Base-by-base conservation (phyloP, 2,888 invertebrate genomes). In the Lycophotia porphyrea region DNA sequence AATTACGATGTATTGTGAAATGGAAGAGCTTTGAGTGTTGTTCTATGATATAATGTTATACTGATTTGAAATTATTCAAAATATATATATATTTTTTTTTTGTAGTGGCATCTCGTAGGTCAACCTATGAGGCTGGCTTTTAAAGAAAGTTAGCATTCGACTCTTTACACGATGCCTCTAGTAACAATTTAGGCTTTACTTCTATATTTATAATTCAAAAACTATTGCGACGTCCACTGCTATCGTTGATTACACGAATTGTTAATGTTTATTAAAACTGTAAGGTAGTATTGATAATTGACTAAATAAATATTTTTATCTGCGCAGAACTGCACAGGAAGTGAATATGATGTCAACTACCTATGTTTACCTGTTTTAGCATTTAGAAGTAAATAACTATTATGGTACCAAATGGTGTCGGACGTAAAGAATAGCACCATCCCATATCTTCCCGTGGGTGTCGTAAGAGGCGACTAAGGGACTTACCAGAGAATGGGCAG, bases 1-100 rank as follows among this genome's bases (percentile, higher is more conserved):
- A 42, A 66, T 64, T 42, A 71, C 15, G 9, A 24, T 34, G 31
- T 3, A 36, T 70, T 84, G 74, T 58, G 58, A 63, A 71, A 84
- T 39, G 1, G 34, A 27, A 69, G 31, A 64, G 8, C n/a, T 73
- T 49, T 36, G 39, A 31, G 3, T 34, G 44, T 60, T 13, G 5
- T 21, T 73, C 21, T 42, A 67, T 58, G 52, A 72, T 31, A 39
- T 66, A 71, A 49, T 34, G 7, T n/a, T 3, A 34, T 3, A 24
- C 11, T 11, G 42, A 11, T 18, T 9, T 27, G 15, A 27, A 21
- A 65, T 21, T 42, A 21, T 31, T 49, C 24, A n/a, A 44, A 47
- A n/a, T n/a, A n/a, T n/a, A n/a, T n/a, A n/a, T n/a, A n/a, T n/a
- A n/a, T 36, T 36, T 36, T 36, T 4, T 36, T 36, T 36, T 36